These are phyloP conservation scores for Novumbra hubbsi DNA, from an alignment of 2,797 vertebrate genomes.

Conservation along the genomic window DNA sequence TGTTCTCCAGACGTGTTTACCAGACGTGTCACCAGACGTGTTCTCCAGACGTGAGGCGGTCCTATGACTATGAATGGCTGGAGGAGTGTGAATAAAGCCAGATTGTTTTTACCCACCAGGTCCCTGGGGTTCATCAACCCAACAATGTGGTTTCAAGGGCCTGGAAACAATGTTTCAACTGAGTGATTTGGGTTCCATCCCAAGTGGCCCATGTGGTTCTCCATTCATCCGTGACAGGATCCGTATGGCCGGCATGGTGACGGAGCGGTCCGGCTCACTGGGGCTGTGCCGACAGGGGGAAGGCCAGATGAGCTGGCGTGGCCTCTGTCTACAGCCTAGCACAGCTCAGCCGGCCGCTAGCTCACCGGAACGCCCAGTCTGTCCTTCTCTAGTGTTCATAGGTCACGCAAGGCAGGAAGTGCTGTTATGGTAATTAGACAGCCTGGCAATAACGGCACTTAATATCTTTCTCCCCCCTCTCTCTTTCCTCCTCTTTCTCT, in stretches of 20 bases:
- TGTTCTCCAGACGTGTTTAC: too few species aligned
- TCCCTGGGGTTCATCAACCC: neutral
- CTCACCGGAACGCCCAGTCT: neutral
- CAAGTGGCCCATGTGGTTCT: neutral
- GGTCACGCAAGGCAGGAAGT: neutral
- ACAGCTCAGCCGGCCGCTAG: too few species aligned
- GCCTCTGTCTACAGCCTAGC: neutral
- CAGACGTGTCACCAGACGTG: too few species aligned
- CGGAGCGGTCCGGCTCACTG: neutral
- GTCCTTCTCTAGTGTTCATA: neutral
- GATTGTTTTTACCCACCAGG: neutral
- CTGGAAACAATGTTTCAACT: neutral
- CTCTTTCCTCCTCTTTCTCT: neutral
- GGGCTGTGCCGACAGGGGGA: neutral
- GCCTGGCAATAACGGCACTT: too few species aligned
- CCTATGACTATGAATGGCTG: neutral
- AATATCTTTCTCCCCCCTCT: neutral
- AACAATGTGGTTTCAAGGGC: neutral
- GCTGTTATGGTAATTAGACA: neutral
- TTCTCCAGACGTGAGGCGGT: too few species aligned
- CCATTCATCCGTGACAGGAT: conserved; percentile 31
- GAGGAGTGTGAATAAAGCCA: neutral
- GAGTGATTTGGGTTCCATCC: neutral
- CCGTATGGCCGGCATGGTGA: conserved; percentile 7
- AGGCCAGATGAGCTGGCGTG: neutral